Evolutionary conservation across 2,113 vertebrate species (phyloP), one percentile per base, ranked within the genome.

Genomic region (Muscicapa adusta): DNA sequence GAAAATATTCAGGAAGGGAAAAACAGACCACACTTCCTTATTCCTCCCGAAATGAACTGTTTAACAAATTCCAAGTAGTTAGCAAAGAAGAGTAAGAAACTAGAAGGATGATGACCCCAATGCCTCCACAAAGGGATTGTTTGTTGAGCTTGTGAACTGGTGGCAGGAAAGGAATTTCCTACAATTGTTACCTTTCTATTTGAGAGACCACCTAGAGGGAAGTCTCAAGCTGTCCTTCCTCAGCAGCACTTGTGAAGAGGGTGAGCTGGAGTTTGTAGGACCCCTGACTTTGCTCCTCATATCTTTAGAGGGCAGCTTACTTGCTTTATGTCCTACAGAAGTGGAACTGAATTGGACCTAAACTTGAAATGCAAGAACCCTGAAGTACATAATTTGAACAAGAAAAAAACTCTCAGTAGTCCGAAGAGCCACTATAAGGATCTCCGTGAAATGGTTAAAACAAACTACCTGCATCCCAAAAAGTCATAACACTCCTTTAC

Each of bases 101-200:
- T 23, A 78, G 22, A 92, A 38, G 42, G 91, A 92, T 45, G 91
- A 92, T 45, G 89, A 84, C 53, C 48, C 89, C 65, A 71, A 43
- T 42, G n/a, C 54, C 65, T 83, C 56, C 45, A 72, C 51, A 78
- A 81, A 81, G 23, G 33, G 43, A 51, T n/a, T 80, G 92, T 88
- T 90, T 96, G 63, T 95, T 85, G 91, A 95, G 76, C 23, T 91
- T 93, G 19, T 70, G 51, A 81, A 48, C 61, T 92, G 72, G 76
- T 45, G 65, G 36, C 61, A 84, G 72, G 73, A 86, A 94, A 95
- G 38, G 79, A 81, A 91, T 91, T 95, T 96, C 95, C 95, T 96
- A 57, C 89, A 89, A 93, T 97, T 96, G 95, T 95, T 87, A 95
- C 92, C 95, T 93, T 96, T 86, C 91, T 95, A 75, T 67, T 66